Conservation (phyloP, 2,113 vertebrate species). For the Patagioenas fasciata region DNA sequence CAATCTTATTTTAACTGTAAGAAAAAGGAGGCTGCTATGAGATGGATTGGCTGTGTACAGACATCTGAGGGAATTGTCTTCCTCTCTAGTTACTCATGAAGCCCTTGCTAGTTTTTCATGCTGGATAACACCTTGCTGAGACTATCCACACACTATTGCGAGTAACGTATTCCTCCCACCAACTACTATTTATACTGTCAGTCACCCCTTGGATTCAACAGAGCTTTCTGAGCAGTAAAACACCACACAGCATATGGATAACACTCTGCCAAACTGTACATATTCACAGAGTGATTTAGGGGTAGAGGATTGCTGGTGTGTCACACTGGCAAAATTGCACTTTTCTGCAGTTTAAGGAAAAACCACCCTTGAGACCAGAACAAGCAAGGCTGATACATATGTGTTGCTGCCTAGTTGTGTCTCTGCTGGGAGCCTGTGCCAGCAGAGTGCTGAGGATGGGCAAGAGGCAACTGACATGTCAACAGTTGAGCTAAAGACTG, state of each 20-base stretch:
- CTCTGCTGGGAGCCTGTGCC: not conserved
- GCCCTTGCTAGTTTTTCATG: not conserved
- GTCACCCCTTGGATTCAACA: not conserved
- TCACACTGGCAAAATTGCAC: not conserved
- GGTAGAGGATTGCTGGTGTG: not conserved
- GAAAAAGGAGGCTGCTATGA: not conserved
- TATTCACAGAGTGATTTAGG: not conserved
- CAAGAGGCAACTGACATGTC: not conserved
- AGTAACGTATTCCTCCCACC: slow-evolving; percentile 20
- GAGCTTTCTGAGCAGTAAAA: slow-evolving; percentile 4
- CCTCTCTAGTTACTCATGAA: not conserved
- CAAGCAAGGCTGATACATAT: not conserved
- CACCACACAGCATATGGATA: not conserved
- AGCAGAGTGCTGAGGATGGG: not conserved
- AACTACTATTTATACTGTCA: slow-evolving; percentile 6
- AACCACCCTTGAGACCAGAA: not conserved
- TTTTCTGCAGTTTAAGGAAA: not conserved
- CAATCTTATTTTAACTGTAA: not conserved
- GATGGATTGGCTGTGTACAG: not conserved
- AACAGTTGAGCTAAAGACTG: rapidly evolving
- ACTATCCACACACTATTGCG: not conserved
- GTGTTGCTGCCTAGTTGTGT: rapidly evolving
- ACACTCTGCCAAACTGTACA: not conserved
- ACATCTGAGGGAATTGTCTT: not conserved
- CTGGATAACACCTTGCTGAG: slow-evolving; percentile 17